Conservation (phyloP, 2,888 invertebrate genomes). For the Drosophila quinaria region DNA sequence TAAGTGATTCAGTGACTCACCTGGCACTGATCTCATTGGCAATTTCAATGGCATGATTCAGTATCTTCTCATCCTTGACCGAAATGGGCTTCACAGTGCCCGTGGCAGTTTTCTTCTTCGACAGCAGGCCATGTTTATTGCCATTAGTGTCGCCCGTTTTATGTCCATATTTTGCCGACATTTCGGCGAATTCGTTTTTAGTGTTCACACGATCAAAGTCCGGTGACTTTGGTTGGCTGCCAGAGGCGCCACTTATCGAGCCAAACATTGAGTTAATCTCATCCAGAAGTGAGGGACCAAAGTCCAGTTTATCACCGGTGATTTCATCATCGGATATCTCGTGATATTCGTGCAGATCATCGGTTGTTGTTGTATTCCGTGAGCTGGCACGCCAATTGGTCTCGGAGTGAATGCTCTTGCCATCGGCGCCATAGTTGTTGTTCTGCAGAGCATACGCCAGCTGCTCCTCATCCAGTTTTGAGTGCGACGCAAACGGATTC, state of each 20-base stretch:
- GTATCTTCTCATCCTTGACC: slow-evolving; percentile 95
- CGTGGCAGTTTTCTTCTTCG: slow-evolving; percentile 83
- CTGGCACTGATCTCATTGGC: slow-evolving; percentile 95
- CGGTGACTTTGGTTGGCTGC: slow-evolving; percentile 84
- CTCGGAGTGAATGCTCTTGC: slow-evolving; percentile 68
- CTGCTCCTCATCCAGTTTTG: slow-evolving; percentile 60
- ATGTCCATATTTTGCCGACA: slow-evolving; percentile 86
- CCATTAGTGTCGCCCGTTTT: slow-evolving; percentile 79
- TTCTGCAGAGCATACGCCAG: slow-evolving; percentile 83
- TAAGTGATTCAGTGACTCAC: slow-evolving; percentile 76
- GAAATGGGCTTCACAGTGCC: slow-evolving; percentile 93
- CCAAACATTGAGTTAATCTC: slow-evolving; percentile 96
- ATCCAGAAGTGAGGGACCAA: slow-evolving; percentile 95
- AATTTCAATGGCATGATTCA: slow-evolving; percentile 96
- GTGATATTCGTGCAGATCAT: slow-evolving; percentile 90
- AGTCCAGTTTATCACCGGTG: slow-evolving; percentile 87
- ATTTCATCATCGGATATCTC: slow-evolving; percentile 93
- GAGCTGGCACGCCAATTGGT: slow-evolving; percentile 62
- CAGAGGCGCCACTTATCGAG: slow-evolving; percentile 85
- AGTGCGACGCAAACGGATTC: slow-evolving; percentile 84
- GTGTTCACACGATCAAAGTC: slow-evolving; percentile 88
- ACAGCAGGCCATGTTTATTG: slow-evolving; percentile 73
- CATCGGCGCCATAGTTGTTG: slow-evolving; percentile 84
- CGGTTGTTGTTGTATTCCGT: slow-evolving; percentile 60
- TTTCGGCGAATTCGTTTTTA: slow-evolving; percentile 90